Evolutionary conservation across 2,888 invertebrate genomes (phyloP), one percentile per base, ranked within the genome.

Genomic region (Erebia epiphron): DNA sequence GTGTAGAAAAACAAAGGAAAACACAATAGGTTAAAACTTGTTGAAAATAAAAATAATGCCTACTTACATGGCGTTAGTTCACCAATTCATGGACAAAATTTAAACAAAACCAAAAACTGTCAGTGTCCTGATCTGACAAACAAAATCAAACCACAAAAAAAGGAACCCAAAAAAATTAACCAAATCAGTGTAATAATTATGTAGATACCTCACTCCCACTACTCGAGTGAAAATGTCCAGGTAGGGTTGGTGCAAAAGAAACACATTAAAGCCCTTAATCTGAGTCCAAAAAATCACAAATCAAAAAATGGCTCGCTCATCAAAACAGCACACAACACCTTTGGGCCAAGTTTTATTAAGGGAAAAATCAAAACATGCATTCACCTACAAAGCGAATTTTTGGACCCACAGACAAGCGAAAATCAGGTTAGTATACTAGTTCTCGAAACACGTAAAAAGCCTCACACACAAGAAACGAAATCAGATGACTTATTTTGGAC

Each of bases 181-280:
- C 67, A 67, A 75, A 67, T 62, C 56, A 11, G 10, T 49, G 58
- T 68, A 54, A 60, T 83, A 86, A 35, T 35, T 35, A 35, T 35
- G 35, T 35, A 35, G 84, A 86, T 90, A 90, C 90, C 91, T 92
- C 85, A 85, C 82, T 89, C 85, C 86, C 84, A 86, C 80, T 82
- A 81, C 78, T 74, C 80, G 86, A 91, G 89, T 85, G 90, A 84
- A 84, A 92, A 92, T 92, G 92, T 92, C 91, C 91, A 92, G 92
- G 92, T 92, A 92, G 92, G 91, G 80, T 79, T 82, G 86, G 86
- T 88, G 90, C 90, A 88, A 92, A 91, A 83, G 77, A 88, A 90
- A 87, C 84, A 88, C 85, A 89, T 82, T 78, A 78, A 90, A 92
- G 91, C 91, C 86, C 78, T 78, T 64, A 21, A 72, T 76, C 83